Percentiles rank a stretch among this genome's conserved stretches.
Evolutionary conservation across 2,888 invertebrate species (phyloP).

Genomic region (Drymonia ruficornis): DNA sequence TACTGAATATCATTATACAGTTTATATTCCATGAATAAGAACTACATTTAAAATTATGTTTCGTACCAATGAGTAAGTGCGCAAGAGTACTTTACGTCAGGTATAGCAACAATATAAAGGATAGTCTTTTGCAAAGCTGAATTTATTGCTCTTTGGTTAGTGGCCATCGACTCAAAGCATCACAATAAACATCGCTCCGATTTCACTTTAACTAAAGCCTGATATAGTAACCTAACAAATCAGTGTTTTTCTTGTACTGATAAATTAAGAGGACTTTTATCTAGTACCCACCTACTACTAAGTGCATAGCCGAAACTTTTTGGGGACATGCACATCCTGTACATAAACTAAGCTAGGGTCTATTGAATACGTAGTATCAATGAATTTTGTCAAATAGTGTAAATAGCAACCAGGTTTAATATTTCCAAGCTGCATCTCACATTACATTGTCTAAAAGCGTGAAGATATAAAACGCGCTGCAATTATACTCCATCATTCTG

Average conservation of each 20-base stretch:
- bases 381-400: too few relatives aligned
- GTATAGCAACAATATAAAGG: slow-evolving; percentile 2
- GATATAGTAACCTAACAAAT: background rate
- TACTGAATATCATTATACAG: background rate
- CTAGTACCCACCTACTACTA: too few relatives aligned
- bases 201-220: background rate
- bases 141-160: slow-evolving; percentile 9
- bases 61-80: background rate
- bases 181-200: background rate
- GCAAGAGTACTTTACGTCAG: background rate
- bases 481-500: too few relatives aligned
- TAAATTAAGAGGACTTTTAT: too few relatives aligned
- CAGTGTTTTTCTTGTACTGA: background rate
- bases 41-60: background rate
- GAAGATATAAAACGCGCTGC: too few relatives aligned
- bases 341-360: too few relatives aligned
- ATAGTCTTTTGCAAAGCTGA: slow-evolving; percentile 6
- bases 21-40: slow-evolving; percentile 4
- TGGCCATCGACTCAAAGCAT: slow-evolving; percentile 5
- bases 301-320: too few relatives aligned
- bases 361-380: too few relatives aligned
- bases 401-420: too few relatives aligned
- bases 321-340: too few relatives aligned
- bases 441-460: too few relatives aligned
- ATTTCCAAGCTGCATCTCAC: too few relatives aligned